phyloP scores from a whole-genome alignment of 2,797 vertebrate species.

The Anguilla obscura region DNA sequence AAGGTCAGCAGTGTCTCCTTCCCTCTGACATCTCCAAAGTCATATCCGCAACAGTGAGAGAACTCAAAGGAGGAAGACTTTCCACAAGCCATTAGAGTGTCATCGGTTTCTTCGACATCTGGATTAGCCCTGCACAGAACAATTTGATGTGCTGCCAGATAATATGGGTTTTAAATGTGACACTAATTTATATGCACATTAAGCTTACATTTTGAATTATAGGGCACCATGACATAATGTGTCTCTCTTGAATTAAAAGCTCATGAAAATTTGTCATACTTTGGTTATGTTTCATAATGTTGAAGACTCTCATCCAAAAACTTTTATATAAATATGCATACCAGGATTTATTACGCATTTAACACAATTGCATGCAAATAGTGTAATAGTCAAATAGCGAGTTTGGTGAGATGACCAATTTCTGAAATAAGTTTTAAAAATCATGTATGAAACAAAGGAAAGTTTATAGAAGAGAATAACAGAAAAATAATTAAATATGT shows the following conservation, averaged over 20 bases:
- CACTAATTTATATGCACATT: neutral
- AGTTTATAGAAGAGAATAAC: neutral
- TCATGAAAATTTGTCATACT: neutral
- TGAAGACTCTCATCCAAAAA: neutral
- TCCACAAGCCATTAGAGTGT: neutral
- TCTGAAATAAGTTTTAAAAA: neutral
- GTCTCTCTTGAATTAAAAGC: neutral
- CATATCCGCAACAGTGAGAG: neutral
- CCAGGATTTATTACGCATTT: neutral
- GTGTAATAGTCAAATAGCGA: neutral
- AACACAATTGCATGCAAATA: neutral
- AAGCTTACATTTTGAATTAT: too few relatives aligned
- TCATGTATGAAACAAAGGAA: neutral
- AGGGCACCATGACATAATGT: neutral
- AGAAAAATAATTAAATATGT: too few relatives aligned
- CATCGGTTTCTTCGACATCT: neutral
- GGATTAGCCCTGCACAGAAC: neutral
- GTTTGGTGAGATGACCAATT: neutral
- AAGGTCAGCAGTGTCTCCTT: neutral
- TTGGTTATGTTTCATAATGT: neutral
- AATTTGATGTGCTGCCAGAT: too few relatives aligned
- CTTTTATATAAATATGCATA: neutral
- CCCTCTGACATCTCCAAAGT: neutral
- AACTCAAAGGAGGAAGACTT: neutral
- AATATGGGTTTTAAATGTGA: neutral